Evolutionary conservation across 2,797 vertebrate species (phyloP).

Genomic region (Tachyglossus aculeatus): DNA sequence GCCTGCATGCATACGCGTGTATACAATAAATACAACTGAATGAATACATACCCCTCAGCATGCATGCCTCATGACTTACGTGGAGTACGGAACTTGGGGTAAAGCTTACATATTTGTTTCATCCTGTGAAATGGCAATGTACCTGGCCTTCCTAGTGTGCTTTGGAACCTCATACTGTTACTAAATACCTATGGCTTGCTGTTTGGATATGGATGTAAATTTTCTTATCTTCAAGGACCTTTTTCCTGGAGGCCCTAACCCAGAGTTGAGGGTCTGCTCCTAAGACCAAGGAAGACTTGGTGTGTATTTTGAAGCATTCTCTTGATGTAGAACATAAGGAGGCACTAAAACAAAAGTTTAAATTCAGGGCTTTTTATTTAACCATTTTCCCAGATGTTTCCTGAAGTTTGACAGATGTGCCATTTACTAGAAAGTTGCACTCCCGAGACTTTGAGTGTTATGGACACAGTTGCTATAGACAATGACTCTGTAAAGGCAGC

Average conservation of each 20-base stretch:
- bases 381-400: slow-evolving; percentile 93
- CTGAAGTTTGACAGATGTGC: slow-evolving; percentile 78
- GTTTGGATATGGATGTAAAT: neutral
- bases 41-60: too few relatives aligned
- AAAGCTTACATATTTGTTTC: neutral
- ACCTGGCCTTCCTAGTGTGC: too few relatives aligned
- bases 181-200: too few relatives aligned
- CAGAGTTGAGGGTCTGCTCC: neutral
- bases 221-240: neutral
- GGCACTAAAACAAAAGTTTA: slow-evolving; percentile 56
- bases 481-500: slow-evolving; percentile 57
- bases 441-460: slow-evolving; percentile 72
- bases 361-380: slow-evolving; percentile 58
- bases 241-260: rapidly evolving
- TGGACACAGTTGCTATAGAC: slow-evolving; percentile 82
- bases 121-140: neutral
- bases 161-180: too few relatives aligned
- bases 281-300: neutral
- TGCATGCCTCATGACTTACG: neutral
- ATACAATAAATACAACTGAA: neutral
- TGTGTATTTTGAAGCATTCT: neutral
- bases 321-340: slow-evolving; percentile 12
- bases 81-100: neutral
- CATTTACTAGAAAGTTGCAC: slow-evolving; percentile 76
- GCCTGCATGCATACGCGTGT: neutral